These are phyloP conservation scores for Heliconius ismenius DNA, from an alignment of 2,888 invertebrate genomes.

Conservation along the genomic window DNA sequence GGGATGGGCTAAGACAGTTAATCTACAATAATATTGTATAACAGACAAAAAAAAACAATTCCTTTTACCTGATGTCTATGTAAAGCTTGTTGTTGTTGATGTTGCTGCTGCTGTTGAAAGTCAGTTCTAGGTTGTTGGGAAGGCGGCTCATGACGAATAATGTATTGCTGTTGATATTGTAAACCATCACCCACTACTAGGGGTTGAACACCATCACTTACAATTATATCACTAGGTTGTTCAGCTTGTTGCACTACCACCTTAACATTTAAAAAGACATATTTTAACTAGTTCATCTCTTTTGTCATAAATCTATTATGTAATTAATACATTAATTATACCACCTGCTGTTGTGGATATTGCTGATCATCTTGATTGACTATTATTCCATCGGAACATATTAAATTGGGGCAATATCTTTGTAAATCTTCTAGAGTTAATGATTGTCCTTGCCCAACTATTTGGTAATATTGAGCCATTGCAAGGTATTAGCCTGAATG, in stretches of 20 bases:
- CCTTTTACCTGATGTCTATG: constrained; percentile 66
- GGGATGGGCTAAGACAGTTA: background rate
- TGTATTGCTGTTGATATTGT: constrained; percentile 77
- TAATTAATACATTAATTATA: constrained; percentile 21
- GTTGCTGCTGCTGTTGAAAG: constrained; percentile 64
- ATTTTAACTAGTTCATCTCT: background rate
- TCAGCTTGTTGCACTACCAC: constrained; percentile 81
- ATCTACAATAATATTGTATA: background rate
- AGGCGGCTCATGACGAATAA: constrained; percentile 74
- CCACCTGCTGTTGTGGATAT: constrained; percentile 76
- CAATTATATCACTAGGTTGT: constrained; percentile 79
- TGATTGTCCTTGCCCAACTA: constrained; percentile 82
- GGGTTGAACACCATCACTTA: constrained; percentile 74
- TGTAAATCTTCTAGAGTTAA: constrained; percentile 83
- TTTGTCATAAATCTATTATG: background rate
- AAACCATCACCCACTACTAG: constrained; percentile 76
- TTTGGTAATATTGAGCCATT: constrained; percentile 88
- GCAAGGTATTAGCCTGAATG: constrained; percentile 69
- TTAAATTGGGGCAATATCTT: constrained; percentile 83
- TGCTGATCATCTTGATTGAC: constrained; percentile 79
- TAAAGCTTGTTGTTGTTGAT: constrained; percentile 57
- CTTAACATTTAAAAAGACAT: constrained; percentile 48
- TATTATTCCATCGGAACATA: constrained; percentile 77
- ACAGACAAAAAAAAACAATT: constrained; percentile 1
- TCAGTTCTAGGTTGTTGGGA: constrained; percentile 62